Evolutionary conservation across 2,888 invertebrate species (phyloP).

Genomic region (Ypsolopha scabrella): DNA sequence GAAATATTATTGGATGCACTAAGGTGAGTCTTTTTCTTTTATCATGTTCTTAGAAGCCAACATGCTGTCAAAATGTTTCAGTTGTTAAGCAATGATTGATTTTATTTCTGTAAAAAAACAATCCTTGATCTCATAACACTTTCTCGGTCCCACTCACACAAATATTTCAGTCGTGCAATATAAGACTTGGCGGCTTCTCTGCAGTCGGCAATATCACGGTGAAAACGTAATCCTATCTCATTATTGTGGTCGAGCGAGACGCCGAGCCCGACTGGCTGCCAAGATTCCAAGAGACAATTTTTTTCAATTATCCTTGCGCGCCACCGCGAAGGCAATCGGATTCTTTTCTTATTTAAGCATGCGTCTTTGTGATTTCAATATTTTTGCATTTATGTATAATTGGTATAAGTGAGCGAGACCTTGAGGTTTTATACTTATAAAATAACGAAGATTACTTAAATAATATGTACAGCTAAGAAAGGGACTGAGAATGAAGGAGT

Average conservation of each 20-base stretch:
- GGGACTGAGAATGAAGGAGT: no score
- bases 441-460: no score
- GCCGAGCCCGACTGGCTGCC: constrained; percentile 24
- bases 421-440: neutral
- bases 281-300: constrained; percentile 51
- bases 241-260: constrained; percentile 4
- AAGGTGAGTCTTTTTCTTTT: no score
- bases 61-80: no score
- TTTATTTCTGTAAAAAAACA: no score
- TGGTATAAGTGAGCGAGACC: no score
- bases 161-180: no score
- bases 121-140: no score
- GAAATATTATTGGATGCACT: no score
- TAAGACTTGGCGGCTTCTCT: neutral
- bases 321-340: constrained; percentile 49
- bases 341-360: constrained; percentile 35
- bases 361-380: constrained; percentile 32
- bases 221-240: constrained; percentile 4
- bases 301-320: constrained; percentile 51
- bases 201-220: constrained; percentile 4
- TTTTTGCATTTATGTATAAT: neutral
- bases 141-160: no score
- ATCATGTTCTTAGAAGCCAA: no score
- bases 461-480: neutral
- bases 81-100: no score